These are phyloP conservation scores for Myopa tessellatipennis DNA, from an alignment of 2,888 invertebrate genomes.

Conservation along the genomic window DNA sequence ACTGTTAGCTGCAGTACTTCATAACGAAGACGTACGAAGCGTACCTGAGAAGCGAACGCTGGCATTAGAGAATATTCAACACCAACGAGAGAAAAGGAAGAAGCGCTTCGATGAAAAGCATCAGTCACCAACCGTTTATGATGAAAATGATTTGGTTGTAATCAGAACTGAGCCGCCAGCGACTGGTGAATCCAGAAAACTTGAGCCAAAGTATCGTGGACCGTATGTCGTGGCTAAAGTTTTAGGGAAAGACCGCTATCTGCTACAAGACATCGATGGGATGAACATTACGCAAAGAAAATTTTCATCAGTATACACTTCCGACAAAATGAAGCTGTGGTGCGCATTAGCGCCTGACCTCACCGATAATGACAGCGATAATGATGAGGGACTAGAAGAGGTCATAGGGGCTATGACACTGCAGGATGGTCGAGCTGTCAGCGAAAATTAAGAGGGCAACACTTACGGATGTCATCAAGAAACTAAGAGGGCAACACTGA, in stretches of 20 bases:
- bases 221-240: slow-evolving; percentile 36
- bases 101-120: slow-evolving; percentile 39
- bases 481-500: too few species aligned
- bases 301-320: slow-evolving; percentile 29
- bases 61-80: slow-evolving; percentile 30
- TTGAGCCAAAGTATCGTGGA: slow-evolving; percentile 38
- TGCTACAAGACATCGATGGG: slow-evolving; percentile 40
- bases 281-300: not conserved
- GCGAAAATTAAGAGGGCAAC: too few species aligned
- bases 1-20: slow-evolving; percentile 19
- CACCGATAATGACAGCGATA: not conserved
- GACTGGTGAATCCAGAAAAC: slow-evolving; percentile 39
- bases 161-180: slow-evolving; percentile 36
- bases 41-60: slow-evolving; percentile 13
- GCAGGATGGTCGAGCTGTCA: too few species aligned
- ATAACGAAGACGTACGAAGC: slow-evolving; percentile 11
- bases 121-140: slow-evolving; percentile 21
- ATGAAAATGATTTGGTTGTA: slow-evolving; percentile 34
- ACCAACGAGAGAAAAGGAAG: slow-evolving; percentile 32
- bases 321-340: slow-evolving; percentile 47
- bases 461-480: too few species aligned
- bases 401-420: too few species aligned
- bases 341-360: slow-evolving; percentile 29
- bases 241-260: slow-evolving; percentile 38
- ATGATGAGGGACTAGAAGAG: not conserved